Base-by-base conservation (phyloP, 2,113 vertebrate species). In the Neodon shergylaensis region DNA sequence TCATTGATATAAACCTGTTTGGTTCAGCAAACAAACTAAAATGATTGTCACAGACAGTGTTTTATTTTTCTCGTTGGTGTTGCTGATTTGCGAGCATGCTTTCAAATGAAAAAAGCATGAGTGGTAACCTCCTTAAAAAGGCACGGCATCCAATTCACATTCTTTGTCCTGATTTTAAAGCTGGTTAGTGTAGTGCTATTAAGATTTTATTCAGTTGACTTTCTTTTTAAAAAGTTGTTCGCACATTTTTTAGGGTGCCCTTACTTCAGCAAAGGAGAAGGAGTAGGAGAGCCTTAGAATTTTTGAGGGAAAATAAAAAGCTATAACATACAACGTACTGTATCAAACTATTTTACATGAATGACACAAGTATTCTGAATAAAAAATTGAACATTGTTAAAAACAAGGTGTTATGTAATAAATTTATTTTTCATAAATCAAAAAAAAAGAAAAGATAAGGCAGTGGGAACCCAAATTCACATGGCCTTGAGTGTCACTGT, bases 281-380 rank as follows among this genome's bases (percentile, higher is more conserved):
- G 98, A 98, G 98, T 99, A 98, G 98, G 98, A 98, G 98, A 99
- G 99, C 99, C 99, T 99, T 99, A 99, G 99, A 98, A 98, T 98
- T 99, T 98, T 95, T 98, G 98, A 99, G 99, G 98, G 98, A 98
- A 99, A 98, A 97, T 96, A 81, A 97, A 97, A 97, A 81, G 93
- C 98, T 98, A 98, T 99, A 99, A 99, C 99, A 99, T 99, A 99
- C 99, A 99, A 99, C 99, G 99, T 99, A 99, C 99, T 99, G 99
- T 99, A 99, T 99, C 99, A 98, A 99, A 99, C 99, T 99, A 99
- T 99, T 99, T 99, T 99, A 99, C 99, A 99, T 99, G 98, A 99
- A 99, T 99, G 99, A 99, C 99, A 98, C 99, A 99, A 99, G 99
- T 99, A 99, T 99, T 99, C 99, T 99, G 99, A 99, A 99, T 99